Base-by-base conservation (phyloP, 1,140 invertebrate species). In the Drosophila chauvacae region DNA sequence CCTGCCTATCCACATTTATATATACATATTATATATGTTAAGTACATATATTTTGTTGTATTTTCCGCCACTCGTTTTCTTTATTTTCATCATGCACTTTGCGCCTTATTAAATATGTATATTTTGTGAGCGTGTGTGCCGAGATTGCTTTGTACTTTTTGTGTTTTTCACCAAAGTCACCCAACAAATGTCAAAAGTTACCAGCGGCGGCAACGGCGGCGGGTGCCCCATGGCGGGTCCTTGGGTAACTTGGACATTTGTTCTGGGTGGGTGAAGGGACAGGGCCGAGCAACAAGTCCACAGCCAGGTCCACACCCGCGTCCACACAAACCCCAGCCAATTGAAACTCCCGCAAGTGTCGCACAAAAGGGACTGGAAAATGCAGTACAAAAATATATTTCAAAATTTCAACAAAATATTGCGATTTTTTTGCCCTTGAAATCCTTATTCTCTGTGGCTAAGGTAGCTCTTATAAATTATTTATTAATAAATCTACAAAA, bases 31-130 rank as follows among this genome's bases (percentile, higher is more conserved):
- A 7, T 28, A 28, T 7, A 28, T 28, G 28, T 28, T 28, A 28
- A 9, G 20, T n/a, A 28, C 28, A n/a, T 35, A 23, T 35, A 20
- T 55, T 23, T 37, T 39, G 0, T 41, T 37, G 5, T 41, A 37
- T 20, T 35, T 11, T 18, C 33, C 7, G 50, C 26, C n/a, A 37
- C 50, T 33, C 23, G 10, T 42, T 55, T 55, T 28, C 37, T 41
- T 61, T 47, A 41, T 33, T 80, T 53, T 35, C 51, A 33, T 66
- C 71, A 41, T 77, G 77, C 81, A 80, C 77, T 84, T 84, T 85
- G 73, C 44, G 59, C 68, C 57, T 77, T 81, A 85, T 84, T 77
- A 81, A 84, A 85, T 84, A 85, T 85, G 79, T 81, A 70, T 63
- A 41, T 60, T 63, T 61, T 20, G 4, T 39, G 71, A 48, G 37